These are phyloP conservation scores for Tachystola acroxantha DNA, from an alignment of 2,888 invertebrate species.

Conservation along the genomic window DNA sequence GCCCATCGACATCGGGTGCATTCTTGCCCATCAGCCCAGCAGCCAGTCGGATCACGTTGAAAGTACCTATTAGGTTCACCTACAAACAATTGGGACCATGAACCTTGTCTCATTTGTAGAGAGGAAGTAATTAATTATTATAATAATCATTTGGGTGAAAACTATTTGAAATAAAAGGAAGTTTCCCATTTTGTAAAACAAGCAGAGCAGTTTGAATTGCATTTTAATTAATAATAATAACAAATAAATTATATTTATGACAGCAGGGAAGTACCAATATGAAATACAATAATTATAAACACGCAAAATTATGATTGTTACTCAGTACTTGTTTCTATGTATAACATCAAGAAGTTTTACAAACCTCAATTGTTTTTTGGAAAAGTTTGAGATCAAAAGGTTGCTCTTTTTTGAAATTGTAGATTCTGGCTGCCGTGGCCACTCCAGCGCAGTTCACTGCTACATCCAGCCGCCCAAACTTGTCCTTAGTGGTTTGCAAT, in stretches of 20 bases:
- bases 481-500: slow-evolving; percentile 83
- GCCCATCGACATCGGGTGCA: slow-evolving; percentile 88
- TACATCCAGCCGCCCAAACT: slow-evolving; percentile 92
- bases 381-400: slow-evolving; percentile 90
- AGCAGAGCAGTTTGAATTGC: too few species aligned
- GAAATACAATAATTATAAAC: too few species aligned
- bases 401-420: slow-evolving; percentile 91
- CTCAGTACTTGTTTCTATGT: too few species aligned
- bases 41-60: slow-evolving; percentile 93
- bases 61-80: slow-evolving; percentile 95
- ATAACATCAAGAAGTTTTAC: too few species aligned
- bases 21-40: slow-evolving; percentile 92
- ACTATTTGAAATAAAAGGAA: too few species aligned
- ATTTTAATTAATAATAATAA: too few species aligned
- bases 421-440: slow-evolving; percentile 91
- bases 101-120: background rate
- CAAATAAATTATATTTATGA: too few species aligned
- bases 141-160: too few species aligned
- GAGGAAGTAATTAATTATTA: background rate
- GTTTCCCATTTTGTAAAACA: too few species aligned
- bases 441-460: slow-evolving; percentile 98
- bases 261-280: too few species aligned
- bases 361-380: slow-evolving; percentile 83
- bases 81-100: slow-evolving; percentile 35
- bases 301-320: too few species aligned